Base-by-base conservation (phyloP, 2,888 invertebrate genomes). In the Watsonalla cultraria region DNA sequence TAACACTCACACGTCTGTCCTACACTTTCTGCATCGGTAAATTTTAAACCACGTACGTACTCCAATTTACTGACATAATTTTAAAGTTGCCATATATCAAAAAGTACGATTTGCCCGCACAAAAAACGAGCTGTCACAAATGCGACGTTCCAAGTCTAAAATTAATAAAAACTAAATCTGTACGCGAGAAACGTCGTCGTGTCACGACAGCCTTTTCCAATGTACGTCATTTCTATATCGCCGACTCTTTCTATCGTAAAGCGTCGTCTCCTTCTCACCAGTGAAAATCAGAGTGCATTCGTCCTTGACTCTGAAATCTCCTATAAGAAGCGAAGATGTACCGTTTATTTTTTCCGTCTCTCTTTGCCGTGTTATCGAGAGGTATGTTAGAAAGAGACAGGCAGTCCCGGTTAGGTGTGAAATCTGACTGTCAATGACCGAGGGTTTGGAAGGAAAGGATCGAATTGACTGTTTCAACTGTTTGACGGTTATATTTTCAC, bases 341-440 rank as follows among this genome's bases (percentile, higher is more conserved):
- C 89, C 89, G 90, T 89, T 87, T 71, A 61, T 58, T 64, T 76
- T 67, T 66, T 57, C 58, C 66, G 56, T 83, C 83, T 78, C 72
- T 64, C 59, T 78, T 70, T 56, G n/a, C 35, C 52, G 11, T 56
- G 51, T 35, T 39, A 33, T 48, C 34, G 54, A 60, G 51, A 47
- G 48, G 42, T 51, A 52, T 34, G 76, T 62, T 54, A 37, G 78
- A 84, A 47, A 54, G 80, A 75, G 82, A 78, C 45, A 54, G 63
- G 14, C 58, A 57, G 70, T 62, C 82, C 72, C 74, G 71, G 73
- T 67, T 76, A 67, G 68, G 78, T 78, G 80, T 80, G 70, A 82
- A 78, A 76, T 76, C 74, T 72, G 75, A 64, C 86, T 82, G 88
- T 88, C 88, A 89, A 80, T 86, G 89, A 90, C 89, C 90, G 82